Evolutionary conservation across 2,888 invertebrate species (phyloP).

Genomic region (Apamea anceps): DNA sequence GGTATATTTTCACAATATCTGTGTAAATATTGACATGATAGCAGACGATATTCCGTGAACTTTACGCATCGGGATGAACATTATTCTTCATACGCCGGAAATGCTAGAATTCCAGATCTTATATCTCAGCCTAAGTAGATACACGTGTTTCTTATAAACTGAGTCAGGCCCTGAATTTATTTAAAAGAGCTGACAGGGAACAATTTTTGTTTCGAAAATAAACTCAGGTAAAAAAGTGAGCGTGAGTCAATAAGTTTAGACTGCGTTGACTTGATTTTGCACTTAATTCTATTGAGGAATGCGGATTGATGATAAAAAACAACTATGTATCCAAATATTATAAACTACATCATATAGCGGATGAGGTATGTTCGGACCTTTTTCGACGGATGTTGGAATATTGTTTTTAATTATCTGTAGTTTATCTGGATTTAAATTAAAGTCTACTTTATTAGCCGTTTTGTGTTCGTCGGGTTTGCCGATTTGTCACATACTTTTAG

Average conservation of each 20-base stretch:
- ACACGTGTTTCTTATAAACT: slow-evolving; percentile 62
- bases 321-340: slow-evolving; percentile 56
- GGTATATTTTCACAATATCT: slow-evolving; percentile 29
- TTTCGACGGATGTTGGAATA: slow-evolving; percentile 28
- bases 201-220: slow-evolving; percentile 82
- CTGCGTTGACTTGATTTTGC: slow-evolving; percentile 78
- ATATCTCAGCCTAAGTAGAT: slow-evolving; percentile 55
- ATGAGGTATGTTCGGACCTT: slow-evolving; percentile 37
- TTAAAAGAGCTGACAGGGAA: slow-evolving; percentile 69
- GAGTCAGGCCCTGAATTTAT: slow-evolving; percentile 70
- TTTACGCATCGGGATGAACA: slow-evolving; percentile 10
- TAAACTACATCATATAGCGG: slow-evolving; percentile 30
- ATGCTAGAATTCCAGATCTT: slow-evolving; percentile 61
- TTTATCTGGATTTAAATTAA: slow-evolving; percentile 18
- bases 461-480: not conserved
- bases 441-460: not conserved
- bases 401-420: slow-evolving; percentile 11
- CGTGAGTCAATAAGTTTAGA: slow-evolving; percentile 78
- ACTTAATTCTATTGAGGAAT: slow-evolving; percentile 79
- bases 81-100: slow-evolving; percentile 59
- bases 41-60: slow-evolving; percentile 42
- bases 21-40: slow-evolving; percentile 43
- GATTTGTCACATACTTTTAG: not conserved
- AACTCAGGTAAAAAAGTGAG: slow-evolving; percentile 84
- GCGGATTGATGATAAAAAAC: slow-evolving; percentile 70